Evolutionary conservation across 2,113 vertebrate species (phyloP), one percentile per base, ranked within the genome.

Genomic region (Silurus asotus): DNA sequence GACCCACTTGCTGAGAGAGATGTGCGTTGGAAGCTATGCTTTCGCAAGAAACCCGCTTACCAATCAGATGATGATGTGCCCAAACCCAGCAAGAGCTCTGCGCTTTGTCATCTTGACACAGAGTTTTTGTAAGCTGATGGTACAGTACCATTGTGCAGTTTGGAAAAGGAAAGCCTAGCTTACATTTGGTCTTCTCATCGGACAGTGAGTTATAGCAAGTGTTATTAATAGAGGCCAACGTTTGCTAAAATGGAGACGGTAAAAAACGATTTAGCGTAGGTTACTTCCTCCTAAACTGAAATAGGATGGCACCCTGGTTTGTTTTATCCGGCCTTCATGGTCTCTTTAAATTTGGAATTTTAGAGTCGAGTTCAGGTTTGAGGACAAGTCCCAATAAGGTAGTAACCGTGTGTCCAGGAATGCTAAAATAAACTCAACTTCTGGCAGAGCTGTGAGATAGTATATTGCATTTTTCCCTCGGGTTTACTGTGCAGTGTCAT

Each of bases 321-420:
- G 15, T 65, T 81, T 75, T 74, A 74, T 62, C 78, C 8, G 25
- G 20, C 56, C 13, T 82, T 82, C 51, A 64, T 58, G 53, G 49
- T 56, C 59, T 89, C 67, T 87, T 87, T 37, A 77, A 49, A 62
- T 86, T 88, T 86, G 64, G 80, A 55, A 77, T 75, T 84, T 69
- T 64, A 7, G 4, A 78, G 59, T 49, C 2, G 85, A 89, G 88
- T 67, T 69, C 88, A 92, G 89, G 87, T 85, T 90, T 90, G 89
- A 89, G 92, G 91, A 92, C 88, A 93, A 92, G 90, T 89, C 94
- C 92, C 87, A 93, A 93, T 92, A 94, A 93, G 93, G 93, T 74
- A 91, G 61, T 82, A 81, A 86, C 64, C 81, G 28, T 85, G 84
- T 88, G 86, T 49, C 17, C 45, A 88, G 93, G 93, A 93, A 93